Evolutionary conservation across 1,140 invertebrate species (phyloP).

Genomic region (Euura saliciscinereae): DNA sequence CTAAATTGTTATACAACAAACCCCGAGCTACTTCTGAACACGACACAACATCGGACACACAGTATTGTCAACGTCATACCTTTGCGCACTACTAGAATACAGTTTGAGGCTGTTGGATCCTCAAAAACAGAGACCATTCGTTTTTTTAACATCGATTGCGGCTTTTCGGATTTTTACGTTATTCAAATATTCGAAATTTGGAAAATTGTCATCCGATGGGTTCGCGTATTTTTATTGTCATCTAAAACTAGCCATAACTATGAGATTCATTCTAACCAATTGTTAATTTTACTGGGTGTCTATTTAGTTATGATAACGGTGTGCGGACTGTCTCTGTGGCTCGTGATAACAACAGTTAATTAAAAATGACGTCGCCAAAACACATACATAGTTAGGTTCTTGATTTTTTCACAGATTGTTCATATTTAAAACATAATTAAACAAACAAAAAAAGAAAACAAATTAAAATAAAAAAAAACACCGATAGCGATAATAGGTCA

Average conservation of each 20-base stretch:
- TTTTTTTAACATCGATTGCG: neutral
- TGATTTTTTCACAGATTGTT: slow-evolving; percentile 7
- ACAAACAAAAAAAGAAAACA: too few species aligned
- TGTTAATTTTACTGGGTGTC: neutral
- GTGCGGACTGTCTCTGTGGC: slow-evolving; percentile 6
- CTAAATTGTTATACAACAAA: slow-evolving; percentile 22
- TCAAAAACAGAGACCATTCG: neutral
- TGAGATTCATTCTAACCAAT: neutral
- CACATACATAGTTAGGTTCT: neutral
- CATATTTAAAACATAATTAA: neutral
- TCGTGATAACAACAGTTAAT: neutral
- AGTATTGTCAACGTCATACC: slow-evolving; percentile 32
- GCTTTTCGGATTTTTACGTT: neutral
- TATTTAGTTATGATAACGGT: slow-evolving; percentile 6
- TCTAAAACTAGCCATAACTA: neutral
- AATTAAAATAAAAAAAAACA: neutral
- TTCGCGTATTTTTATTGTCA: neutral
- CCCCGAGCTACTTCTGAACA: slow-evolving; percentile 33
- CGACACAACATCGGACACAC: slow-evolving; percentile 31
- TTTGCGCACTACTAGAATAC: slow-evolving; percentile 33
- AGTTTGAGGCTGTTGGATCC: slow-evolving; percentile 14
- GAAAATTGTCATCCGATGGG: neutral
- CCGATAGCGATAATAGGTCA: slow-evolving; percentile 29
- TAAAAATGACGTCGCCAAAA: slow-evolving; percentile 2
- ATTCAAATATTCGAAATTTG: neutral